phyloP scores from a whole-genome alignment of 2,797 vertebrate genomes.

The Hydrolagus colliei region DNA sequence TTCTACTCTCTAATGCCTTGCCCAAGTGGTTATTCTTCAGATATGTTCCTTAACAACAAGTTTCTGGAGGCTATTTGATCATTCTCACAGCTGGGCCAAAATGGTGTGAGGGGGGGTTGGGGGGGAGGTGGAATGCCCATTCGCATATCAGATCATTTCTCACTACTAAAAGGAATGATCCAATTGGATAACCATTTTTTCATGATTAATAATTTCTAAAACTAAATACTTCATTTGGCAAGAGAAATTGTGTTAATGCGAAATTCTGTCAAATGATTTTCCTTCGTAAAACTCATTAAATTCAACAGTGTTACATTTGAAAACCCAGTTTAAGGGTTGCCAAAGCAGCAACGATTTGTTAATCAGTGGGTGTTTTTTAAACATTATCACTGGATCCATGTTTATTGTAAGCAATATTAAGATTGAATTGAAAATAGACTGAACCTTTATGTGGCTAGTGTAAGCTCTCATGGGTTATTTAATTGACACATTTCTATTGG shows the following conservation, averaged over 20 bases:
- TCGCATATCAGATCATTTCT: background rate
- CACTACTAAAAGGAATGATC: background rate
- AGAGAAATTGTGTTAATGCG: background rate
- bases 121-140: background rate
- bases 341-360: background rate
- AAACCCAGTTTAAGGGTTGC: background rate
- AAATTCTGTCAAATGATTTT: background rate
- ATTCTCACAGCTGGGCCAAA: no score
- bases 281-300: background rate
- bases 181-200: background rate
- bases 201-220: background rate
- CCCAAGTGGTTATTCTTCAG: no score
- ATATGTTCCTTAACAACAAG: no score
- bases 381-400: background rate
- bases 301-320: background rate
- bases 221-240: background rate
- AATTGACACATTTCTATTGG: background rate
- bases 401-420: background rate
- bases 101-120: no score
- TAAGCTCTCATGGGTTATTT: background rate
- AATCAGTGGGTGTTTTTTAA: background rate
- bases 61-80: no score
- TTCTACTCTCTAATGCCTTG: no score
- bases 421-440: background rate
- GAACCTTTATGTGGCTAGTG: background rate